phyloP scores from a whole-genome alignment of 2,113 vertebrate species.

The Lycaon pictus region DNA sequence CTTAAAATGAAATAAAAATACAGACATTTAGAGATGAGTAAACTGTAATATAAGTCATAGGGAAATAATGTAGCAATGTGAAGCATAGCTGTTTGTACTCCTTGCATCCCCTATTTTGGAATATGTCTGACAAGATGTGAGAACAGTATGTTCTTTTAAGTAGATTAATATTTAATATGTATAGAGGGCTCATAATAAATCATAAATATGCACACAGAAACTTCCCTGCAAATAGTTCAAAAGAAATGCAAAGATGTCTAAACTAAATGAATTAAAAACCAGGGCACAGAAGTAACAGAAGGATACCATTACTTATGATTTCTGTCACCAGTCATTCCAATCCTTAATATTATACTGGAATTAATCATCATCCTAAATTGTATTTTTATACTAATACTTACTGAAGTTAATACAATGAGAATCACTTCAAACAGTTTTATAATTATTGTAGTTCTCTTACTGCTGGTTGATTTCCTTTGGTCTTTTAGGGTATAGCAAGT shows the following conservation, averaged over 20 bases:
- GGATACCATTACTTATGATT: constrained; percentile 31
- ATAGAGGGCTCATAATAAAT: neutral
- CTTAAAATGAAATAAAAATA: neutral
- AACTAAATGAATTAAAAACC: neutral
- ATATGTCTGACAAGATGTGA: neutral
- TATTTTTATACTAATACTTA: constrained; percentile 41
- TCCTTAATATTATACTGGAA: neutral
- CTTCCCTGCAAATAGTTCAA: neutral
- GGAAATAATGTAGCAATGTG: neutral
- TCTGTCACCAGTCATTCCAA: neutral
- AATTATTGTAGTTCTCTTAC: neutral
- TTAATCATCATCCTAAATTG: neutral
- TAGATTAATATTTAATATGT: constrained; percentile 51
- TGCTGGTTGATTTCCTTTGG: constrained; percentile 1
- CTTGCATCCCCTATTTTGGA: neutral
- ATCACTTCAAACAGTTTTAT: constrained; percentile 33
- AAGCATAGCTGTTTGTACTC: neutral
- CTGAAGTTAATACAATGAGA: constrained; percentile 12
- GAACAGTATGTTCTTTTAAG: constrained; percentile 30
- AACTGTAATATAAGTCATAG: neutral
- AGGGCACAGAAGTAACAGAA: neutral
- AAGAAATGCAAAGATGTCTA: constrained; percentile 52
- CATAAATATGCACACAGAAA: constrained; percentile 18
- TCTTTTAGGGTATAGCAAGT: neutral
- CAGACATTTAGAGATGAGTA: neutral